Conservation (phyloP, 2,113 vertebrate genomes). For the Pleuronectes platessa region DNA sequence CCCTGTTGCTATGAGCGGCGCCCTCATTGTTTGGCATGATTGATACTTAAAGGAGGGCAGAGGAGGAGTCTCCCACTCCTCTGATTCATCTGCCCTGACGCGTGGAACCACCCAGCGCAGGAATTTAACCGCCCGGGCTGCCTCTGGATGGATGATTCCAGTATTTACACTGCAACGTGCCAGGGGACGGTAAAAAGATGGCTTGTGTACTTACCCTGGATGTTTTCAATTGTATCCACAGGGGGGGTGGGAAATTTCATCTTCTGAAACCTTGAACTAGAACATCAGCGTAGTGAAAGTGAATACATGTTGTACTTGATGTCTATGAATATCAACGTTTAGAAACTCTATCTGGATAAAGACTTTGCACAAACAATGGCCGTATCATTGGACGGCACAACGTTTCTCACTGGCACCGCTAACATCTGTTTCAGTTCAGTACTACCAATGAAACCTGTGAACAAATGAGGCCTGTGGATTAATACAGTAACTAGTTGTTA, state of each 20-base stretch:
- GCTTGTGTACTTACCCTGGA: neutral
- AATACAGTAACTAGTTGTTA: neutral
- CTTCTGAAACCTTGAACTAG: neutral
- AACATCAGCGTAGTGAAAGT: neutral
- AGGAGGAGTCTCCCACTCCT: constrained; percentile 36
- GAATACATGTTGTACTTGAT: neutral
- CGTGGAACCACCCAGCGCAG: constrained; percentile 52
- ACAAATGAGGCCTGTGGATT: constrained; percentile 19
- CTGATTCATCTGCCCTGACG: constrained; percentile 43
- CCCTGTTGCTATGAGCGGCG: constrained; percentile 39
- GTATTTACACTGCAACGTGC: neutral
- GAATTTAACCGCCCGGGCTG: constrained; percentile 39
- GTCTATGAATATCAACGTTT: too few relatives aligned
- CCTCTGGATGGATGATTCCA: neutral
- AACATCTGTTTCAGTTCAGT: too few relatives aligned
- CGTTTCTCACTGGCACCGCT: too few relatives aligned
- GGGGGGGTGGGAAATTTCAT: neutral
- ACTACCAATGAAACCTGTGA: neutral
- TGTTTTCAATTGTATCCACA: neutral
- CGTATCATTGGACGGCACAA: too few relatives aligned
- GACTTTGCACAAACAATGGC: too few relatives aligned
- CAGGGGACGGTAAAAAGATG: neutral
- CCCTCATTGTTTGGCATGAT: constrained; percentile 50
- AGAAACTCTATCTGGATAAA: neutral
- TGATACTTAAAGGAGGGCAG: constrained; percentile 18